Conservation (phyloP, 2,888 invertebrate genomes). For the Chrysodeixis includens region DNA sequence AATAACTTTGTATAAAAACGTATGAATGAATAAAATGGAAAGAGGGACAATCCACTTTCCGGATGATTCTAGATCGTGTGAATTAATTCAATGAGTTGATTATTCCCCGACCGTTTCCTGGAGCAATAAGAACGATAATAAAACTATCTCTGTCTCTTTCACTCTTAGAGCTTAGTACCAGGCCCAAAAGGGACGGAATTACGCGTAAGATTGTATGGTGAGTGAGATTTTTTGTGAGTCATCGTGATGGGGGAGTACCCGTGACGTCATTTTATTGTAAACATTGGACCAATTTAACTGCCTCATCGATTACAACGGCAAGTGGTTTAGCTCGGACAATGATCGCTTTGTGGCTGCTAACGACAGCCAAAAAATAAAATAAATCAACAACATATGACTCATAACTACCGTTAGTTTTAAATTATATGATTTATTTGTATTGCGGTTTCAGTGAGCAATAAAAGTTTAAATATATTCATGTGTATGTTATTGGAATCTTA, state of each 20-base stretch:
- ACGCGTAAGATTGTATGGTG: constrained; percentile 49
- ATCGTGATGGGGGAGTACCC: constrained; percentile 63
- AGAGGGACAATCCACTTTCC: constrained; percentile 52
- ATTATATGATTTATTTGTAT: too few species aligned
- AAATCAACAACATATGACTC: constrained; percentile 27
- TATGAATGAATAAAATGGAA: constrained; percentile 50
- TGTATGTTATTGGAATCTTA: background rate
- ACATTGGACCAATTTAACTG: constrained; percentile 62
- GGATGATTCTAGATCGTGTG: constrained; percentile 59
- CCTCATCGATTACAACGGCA: constrained; percentile 60
- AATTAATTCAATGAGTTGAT: constrained; percentile 72
- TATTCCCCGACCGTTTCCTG: constrained; percentile 64
- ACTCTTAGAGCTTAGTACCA: constrained; percentile 20
- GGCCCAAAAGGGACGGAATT: constrained; percentile 27
- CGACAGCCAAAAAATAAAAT: constrained; percentile 27
- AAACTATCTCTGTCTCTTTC: constrained; percentile 36
- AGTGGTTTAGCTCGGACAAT: constrained; percentile 54
- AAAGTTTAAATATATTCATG: background rate
- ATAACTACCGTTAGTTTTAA: background rate
- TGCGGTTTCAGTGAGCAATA: too few species aligned
- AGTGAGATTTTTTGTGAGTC: constrained; percentile 69
- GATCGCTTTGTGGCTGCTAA: constrained; percentile 54
- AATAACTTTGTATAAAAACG: constrained; percentile 37
- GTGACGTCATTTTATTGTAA: constrained; percentile 71
- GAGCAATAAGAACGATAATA: constrained; percentile 56